phyloP scores from a whole-genome alignment of 2,888 invertebrate species.

The Sarcophaga variegata region DNA sequence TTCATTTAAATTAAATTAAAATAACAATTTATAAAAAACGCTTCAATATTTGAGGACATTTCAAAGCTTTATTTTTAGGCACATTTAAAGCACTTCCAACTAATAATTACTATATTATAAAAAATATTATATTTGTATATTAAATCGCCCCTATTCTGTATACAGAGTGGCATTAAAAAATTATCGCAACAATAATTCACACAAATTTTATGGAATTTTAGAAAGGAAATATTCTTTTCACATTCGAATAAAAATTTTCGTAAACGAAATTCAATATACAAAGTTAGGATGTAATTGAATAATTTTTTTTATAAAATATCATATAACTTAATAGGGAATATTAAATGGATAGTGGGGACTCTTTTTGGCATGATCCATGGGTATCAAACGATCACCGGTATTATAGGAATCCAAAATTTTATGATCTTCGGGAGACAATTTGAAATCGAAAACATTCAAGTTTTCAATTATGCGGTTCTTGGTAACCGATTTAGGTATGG shows the following conservation, averaged over 20 bases:
- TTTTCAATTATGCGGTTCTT: constrained; percentile 83
- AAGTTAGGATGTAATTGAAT: not conserved
- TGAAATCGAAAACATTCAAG: constrained; percentile 84
- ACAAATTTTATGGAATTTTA: no score
- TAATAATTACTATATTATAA: not conserved
- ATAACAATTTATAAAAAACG: not conserved
- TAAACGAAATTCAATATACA: no score
- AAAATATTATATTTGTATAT: no score
- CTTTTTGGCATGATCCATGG: constrained; percentile 78
- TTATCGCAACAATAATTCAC: no score
- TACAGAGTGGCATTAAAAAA: no score
- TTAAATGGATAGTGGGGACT: constrained; percentile 79
- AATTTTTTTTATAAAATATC: not conserved
- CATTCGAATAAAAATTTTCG: no score
- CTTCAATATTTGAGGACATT: not conserved
- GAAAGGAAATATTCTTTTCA: no score
- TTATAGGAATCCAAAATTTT: constrained; percentile 83
- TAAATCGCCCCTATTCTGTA: no score
- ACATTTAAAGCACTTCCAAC: not conserved
- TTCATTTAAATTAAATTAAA: no score
- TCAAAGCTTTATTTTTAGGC: not conserved
- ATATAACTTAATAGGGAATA: constrained; percentile 71
- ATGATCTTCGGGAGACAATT: constrained; percentile 83
- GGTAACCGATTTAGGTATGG: constrained; percentile 85
- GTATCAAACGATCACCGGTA: constrained; percentile 78